phyloP scores from a whole-genome alignment of 1,140 invertebrate genomes.

The Drosophila suzukii region DNA sequence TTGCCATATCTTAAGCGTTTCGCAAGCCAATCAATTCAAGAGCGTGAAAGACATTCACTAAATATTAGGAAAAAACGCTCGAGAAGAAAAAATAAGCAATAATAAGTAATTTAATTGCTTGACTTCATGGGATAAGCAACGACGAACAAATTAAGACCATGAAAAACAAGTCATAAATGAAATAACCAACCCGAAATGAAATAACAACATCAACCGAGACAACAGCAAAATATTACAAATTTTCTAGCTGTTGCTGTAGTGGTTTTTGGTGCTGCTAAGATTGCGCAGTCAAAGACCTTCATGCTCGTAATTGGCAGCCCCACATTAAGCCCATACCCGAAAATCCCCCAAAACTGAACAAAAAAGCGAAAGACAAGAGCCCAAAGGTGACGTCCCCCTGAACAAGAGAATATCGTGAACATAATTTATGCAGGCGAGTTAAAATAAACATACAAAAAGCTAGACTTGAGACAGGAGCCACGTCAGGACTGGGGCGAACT shows the following conservation, averaged over 20 bases:
- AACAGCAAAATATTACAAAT: conserved; percentile 75
- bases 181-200: conserved; percentile 50
- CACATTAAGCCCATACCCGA: conserved; percentile 48
- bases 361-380: conserved; percentile 13
- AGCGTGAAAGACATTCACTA: conserved; percentile 63
- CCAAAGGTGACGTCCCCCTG: conserved; percentile 44
- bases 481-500: conserved; percentile 35
- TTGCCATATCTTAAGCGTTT: conserved; percentile 62
- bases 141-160: conserved; percentile 77
- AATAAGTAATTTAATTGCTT: conserved; percentile 64
- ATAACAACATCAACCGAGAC: conserved; percentile 51
- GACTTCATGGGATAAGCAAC: conserved; percentile 58
- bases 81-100: conserved; percentile 29
- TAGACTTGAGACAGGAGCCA: conserved; percentile 17
- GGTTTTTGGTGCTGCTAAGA: conserved; percentile 37
- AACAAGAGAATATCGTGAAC: conserved; percentile 54
- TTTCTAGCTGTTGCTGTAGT: conserved; percentile 51
- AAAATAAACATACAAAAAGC: conserved; percentile 34
- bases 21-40: conserved; percentile 76
- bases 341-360: conserved; percentile 21
- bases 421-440: conserved; percentile 68
- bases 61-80: conserved; percentile 27
- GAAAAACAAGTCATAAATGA: conserved; percentile 73
- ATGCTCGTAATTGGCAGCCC: conserved; percentile 78
- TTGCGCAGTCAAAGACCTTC: conserved; percentile 82